phyloP scores from a whole-genome alignment of 2,113 vertebrate species.

The Larimichthys crocea region DNA sequence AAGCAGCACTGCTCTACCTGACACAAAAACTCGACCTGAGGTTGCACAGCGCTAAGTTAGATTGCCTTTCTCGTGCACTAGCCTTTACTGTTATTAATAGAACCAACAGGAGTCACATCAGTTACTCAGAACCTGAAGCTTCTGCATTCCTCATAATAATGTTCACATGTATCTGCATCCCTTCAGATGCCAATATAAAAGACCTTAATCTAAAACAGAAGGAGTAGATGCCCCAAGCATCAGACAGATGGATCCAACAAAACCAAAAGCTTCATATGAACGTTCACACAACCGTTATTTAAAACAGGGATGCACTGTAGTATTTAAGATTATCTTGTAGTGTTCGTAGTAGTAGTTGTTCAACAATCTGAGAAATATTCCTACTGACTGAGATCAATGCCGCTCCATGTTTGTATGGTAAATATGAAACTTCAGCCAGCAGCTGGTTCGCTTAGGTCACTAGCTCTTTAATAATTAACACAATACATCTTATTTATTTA shows the following conservation, averaged over 20 bases:
- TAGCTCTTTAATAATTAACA: background rate
- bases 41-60: slow-evolving; percentile 30
- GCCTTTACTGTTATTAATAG: slow-evolving; percentile 36
- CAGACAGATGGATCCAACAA: background rate
- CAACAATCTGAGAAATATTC: background rate
- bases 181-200: slow-evolving; percentile 4
- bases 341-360: background rate
- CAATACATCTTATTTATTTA: background rate
- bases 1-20: slow-evolving; percentile 51
- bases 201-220: slow-evolving; percentile 12
- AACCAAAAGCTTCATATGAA: background rate
- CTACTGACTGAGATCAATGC: background rate
- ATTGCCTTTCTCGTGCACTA: slow-evolving; percentile 16
- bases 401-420: background rate
- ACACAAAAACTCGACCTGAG: slow-evolving; percentile 32
- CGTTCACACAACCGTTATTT: background rate
- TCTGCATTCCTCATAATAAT: slow-evolving; percentile 35
- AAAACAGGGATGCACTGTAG: background rate
- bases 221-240: background rate
- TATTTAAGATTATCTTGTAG: background rate
- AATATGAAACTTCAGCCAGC: background rate
- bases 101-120: slow-evolving; percentile 30
- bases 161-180: slow-evolving; percentile 36
- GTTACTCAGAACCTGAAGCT: slow-evolving; percentile 29
- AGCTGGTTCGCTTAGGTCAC: background rate